Conservation (phyloP, 2,113 vertebrate genomes). For the Terrapene triunguis region DNA sequence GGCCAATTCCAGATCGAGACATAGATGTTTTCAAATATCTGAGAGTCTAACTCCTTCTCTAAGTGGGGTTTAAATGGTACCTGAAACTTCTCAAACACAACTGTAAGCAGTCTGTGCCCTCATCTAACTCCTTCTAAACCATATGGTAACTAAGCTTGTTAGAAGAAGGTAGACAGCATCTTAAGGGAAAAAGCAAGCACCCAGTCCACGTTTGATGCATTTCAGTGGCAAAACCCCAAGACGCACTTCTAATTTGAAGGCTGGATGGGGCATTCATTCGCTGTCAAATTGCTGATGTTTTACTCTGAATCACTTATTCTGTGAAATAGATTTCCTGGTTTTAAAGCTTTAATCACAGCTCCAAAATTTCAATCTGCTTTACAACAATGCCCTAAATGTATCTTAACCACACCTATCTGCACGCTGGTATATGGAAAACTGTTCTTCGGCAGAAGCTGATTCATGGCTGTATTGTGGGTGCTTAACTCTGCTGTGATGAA, state of each 20-base stretch:
- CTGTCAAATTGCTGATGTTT: accelerated
- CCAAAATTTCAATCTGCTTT: neutral
- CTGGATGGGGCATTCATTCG: neutral
- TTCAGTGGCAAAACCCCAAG: neutral
- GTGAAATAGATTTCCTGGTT: neutral
- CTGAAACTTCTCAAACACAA: neutral
- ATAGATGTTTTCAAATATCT: neutral
- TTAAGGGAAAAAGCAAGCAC: neutral
- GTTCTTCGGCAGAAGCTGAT: neutral
- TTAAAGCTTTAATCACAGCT: neutral
- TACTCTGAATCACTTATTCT: neutral
- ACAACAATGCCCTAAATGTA: accelerated
- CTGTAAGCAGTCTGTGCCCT: neutral
- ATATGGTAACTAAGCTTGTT: neutral
- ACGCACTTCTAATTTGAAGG: accelerated
- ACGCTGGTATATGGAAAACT: neutral
- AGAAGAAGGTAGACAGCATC: neutral
- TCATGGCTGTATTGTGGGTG: neutral
- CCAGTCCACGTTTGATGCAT: accelerated
- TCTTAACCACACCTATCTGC: neutral
- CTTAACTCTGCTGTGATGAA: neutral
- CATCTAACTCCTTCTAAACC: neutral
- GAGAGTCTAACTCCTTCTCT: neutral
- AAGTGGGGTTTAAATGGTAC: neutral
- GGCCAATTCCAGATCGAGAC: neutral